phyloP scores from a whole-genome alignment of 2,888 invertebrate genomes.

The Dione juno region DNA sequence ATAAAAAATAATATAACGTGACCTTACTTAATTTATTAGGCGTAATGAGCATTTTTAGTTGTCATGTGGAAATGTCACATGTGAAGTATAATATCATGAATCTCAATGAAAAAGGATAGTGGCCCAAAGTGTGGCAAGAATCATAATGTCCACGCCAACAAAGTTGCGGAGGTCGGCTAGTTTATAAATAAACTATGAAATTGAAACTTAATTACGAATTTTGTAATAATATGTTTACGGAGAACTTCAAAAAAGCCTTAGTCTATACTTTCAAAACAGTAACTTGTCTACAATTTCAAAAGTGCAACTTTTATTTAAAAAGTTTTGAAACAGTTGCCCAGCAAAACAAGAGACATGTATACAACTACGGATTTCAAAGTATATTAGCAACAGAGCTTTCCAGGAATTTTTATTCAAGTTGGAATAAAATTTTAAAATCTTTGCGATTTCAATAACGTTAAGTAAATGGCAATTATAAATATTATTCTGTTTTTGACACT shows the following conservation, averaged over 20 bases:
- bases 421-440: constrained; percentile 23
- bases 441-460: constrained; percentile 29
- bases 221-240: background rate
- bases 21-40: too few relatives aligned
- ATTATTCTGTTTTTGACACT: constrained; percentile 8
- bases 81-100: too few relatives aligned
- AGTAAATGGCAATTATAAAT: constrained; percentile 14
- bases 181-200: background rate
- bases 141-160: too few relatives aligned
- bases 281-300: background rate
- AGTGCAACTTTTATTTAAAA: constrained; percentile 1
- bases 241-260: background rate
- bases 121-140: too few relatives aligned
- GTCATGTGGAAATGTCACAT: too few relatives aligned
- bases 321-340: background rate
- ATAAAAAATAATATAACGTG: too few relatives aligned
- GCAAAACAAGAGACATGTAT: background rate
- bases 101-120: too few relatives aligned
- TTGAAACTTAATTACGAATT: background rate
- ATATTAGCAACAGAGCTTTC: constrained; percentile 38
- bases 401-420: constrained; percentile 35
- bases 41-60: too few relatives aligned
- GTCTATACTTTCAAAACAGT: too few relatives aligned
- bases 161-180: too few relatives aligned
- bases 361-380: constrained; percentile 5